These are phyloP conservation scores for Nematostella vectensis DNA, from an alignment of 92 coral and sea anemone genomes.

Conservation along the genomic window DNA sequence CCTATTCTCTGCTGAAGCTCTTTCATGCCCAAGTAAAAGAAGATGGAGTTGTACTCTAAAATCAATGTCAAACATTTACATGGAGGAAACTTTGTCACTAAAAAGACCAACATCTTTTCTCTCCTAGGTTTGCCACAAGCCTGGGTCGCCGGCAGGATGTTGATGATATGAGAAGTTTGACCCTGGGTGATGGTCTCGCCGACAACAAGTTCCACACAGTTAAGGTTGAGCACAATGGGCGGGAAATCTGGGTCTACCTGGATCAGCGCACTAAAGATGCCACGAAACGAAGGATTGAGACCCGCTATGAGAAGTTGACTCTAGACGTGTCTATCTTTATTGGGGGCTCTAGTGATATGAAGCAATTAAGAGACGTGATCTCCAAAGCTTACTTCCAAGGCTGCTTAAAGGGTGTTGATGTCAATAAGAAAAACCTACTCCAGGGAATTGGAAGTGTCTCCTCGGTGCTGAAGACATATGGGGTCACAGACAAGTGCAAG, in stretches of 20 bases:
- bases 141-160: slow-evolving; percentile 32
- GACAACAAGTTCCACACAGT: slow-evolving; percentile 53
- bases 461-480: slow-evolving; percentile 18
- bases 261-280: slow-evolving; percentile 16
- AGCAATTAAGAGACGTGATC: slow-evolving; percentile 29
- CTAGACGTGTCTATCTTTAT: slow-evolving; percentile 40
- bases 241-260: slow-evolving; percentile 27
- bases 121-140: slow-evolving; percentile 48
- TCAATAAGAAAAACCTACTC: slow-evolving; percentile 12
- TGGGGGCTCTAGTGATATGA: slow-evolving; percentile 49
- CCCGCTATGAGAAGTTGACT: slow-evolving; percentile 34
- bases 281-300: slow-evolving; percentile 22
- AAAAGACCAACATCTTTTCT: too few relatives aligned
- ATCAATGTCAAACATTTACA: too few relatives aligned
- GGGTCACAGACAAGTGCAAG: slow-evolving; percentile 12
- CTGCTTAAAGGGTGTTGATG: slow-evolving; percentile 37
- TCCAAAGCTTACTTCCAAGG: slow-evolving; percentile 53
- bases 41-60: too few relatives aligned
- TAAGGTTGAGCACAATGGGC: slow-evolving; percentile 11
- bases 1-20: too few relatives aligned
- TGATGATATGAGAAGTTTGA: slow-evolving; percentile 29
- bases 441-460: slow-evolving; percentile 28
- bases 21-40: too few relatives aligned
- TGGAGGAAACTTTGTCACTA: too few relatives aligned
- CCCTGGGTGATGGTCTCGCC: slow-evolving; percentile 60